Conservation (phyloP, 2,888 invertebrate species). For the Drosophila mettleri region DNA sequence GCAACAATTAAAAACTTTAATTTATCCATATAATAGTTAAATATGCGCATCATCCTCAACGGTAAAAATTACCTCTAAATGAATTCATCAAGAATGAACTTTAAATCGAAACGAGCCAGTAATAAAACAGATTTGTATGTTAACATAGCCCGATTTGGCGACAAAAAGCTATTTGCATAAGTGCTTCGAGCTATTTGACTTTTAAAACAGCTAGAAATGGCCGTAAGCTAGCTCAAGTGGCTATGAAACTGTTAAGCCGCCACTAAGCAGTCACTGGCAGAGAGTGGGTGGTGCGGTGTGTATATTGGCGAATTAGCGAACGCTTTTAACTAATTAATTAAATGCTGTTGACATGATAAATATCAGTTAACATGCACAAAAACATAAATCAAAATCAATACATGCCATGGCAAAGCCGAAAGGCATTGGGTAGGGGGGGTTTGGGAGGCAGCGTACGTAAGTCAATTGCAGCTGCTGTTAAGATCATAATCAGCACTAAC, state of each 20-base stretch:
- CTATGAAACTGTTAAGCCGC: constrained; percentile 19
- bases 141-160: constrained; percentile 6
- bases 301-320: constrained; percentile 9
- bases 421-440: background rate
- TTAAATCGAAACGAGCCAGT: too few species aligned
- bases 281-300: too few species aligned
- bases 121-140: constrained; percentile 2
- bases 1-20: background rate
- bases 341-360: constrained; percentile 27
- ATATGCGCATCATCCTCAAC: too few species aligned
- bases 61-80: too few species aligned
- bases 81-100: background rate
- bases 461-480: constrained; percentile 28
- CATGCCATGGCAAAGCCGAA: background rate
- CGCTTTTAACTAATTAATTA: constrained; percentile 49
- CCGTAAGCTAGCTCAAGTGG: constrained; percentile 1
- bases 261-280: constrained; percentile 24
- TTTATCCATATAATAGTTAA: background rate
- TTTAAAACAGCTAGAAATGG: constrained; percentile 11
- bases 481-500: constrained; percentile 34
- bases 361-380: constrained; percentile 15
- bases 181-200: constrained; percentile 5
- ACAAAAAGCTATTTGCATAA: constrained; percentile 10
- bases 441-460: background rate
- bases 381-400: constrained; percentile 40